Evolutionary conservation across 2,888 invertebrate genomes (phyloP).

Genomic region (Athalia cordata): DNA sequence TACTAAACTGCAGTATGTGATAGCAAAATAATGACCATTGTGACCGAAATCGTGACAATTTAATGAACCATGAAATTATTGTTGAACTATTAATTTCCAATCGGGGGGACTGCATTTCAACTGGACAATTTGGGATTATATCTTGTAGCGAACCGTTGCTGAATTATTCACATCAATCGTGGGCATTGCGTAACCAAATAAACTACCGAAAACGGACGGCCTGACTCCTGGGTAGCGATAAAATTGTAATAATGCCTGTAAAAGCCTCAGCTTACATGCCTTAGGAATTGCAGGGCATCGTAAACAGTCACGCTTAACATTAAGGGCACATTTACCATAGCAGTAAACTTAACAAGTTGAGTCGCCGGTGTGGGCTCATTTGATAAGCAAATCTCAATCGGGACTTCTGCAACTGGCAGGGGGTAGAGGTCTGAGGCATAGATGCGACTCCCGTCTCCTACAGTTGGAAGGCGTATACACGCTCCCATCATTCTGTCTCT

Average conservation of each 20-base stretch:
- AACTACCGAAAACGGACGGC: conserved; percentile 15
- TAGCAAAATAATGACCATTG: too few relatives aligned
- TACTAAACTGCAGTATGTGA: too few relatives aligned
- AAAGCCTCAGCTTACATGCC: not conserved
- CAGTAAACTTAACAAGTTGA: conserved; percentile 38
- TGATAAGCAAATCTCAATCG: conserved; percentile 45
- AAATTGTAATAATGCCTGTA: conserved; percentile 9
- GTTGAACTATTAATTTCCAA: too few relatives aligned
- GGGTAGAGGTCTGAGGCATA: conserved; percentile 2
- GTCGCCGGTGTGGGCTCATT: conserved; percentile 37
- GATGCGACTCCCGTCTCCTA: conserved; percentile 10
- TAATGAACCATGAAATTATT: too few relatives aligned
- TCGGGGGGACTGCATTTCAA: not conserved
- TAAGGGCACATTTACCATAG: conserved; percentile 34
- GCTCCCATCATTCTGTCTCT: conserved; percentile 45
- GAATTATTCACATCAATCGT: not conserved
- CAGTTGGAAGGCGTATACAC: conserved; percentile 22
- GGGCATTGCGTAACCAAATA: not conserved
- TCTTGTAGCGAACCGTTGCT: not conserved
- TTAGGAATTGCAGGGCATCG: not conserved
- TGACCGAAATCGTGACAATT: too few relatives aligned
- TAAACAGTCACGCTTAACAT: conserved; percentile 39
- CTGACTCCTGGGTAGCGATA: not conserved
- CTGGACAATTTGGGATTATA: not conserved
- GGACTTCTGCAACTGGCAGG: not conserved